Percentiles rank a stretch among this genome's conserved stretches.
Evolutionary conservation across 2,113 vertebrate genomes (phyloP).

Genomic region (Pollachius pollachius): DNA sequence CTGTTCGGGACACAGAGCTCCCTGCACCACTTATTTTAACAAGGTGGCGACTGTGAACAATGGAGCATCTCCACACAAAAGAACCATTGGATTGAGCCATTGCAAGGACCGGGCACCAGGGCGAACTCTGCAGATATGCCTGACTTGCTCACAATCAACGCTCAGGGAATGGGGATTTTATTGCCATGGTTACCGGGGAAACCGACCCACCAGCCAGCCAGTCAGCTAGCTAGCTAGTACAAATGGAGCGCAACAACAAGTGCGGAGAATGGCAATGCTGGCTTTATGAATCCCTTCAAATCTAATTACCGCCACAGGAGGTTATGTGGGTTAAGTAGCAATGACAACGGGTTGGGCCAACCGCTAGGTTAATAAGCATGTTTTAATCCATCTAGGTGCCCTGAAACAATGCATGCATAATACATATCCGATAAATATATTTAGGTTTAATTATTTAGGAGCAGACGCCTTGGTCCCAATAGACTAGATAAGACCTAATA

Average conservation of each 20-base stretch:
- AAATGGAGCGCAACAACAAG: constrained; percentile 53
- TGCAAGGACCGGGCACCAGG: not conserved
- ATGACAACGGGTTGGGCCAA: no score
- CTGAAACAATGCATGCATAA: no score
- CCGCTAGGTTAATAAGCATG: no score
- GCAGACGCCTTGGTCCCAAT: no score
- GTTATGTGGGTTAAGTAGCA: no score
- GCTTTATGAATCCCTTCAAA: not conserved
- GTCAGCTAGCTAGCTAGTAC: constrained; percentile 29
- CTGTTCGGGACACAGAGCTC: not conserved
- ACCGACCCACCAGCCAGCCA: constrained; percentile 39
- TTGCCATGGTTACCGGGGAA: constrained; percentile 64
- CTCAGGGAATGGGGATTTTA: constrained; percentile 36
- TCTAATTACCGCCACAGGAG: not conserved
- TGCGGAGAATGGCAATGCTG: constrained; percentile 11
- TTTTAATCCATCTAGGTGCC: no score
- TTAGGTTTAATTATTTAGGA: no score
- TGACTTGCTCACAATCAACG: constrained; percentile 59
- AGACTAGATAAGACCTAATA: no score
- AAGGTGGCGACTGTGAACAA: not conserved
- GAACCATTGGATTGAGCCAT: not conserved
- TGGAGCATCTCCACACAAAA: constrained; percentile 18
- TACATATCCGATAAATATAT: no score
- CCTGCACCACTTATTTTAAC: constrained; percentile 14
- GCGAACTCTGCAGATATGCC: constrained; percentile 52